Evolutionary conservation across 1,140 invertebrate genomes (phyloP), one percentile per base, ranked within the genome.

Genomic region (Drosophila pruinosa): DNA sequence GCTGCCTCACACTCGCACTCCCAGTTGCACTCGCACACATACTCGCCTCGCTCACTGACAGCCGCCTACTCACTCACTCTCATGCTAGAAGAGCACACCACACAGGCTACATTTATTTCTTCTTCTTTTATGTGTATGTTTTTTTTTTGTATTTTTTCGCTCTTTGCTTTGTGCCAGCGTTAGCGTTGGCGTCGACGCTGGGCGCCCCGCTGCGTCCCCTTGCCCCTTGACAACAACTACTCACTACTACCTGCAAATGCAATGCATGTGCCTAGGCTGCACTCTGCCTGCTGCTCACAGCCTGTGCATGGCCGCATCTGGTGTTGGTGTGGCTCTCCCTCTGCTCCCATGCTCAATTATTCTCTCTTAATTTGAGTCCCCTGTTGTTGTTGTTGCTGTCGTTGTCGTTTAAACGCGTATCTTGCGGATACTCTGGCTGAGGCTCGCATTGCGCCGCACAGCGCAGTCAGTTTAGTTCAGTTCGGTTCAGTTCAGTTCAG

Each of bases 401-500:
- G 21, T 17, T 39, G 24, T 26, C 64, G 50, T 72, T 31, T 67
- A 62, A 75, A 67, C 69, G 63, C 63, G 69, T 68, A 56, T 61
- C 58, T 72, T 68, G 28, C 62, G 54, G 70, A 75, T 72, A 74
- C 65, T 50, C 38, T 77, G 79, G 39, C 50, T 47, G 45, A 47
- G 62, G 61, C 75, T 68, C 52, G 45, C 70, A 71, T 43, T 67
- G 62, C 69, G 53, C 69, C 53, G 69, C 62, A 68, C 67, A 70
- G 50, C 43, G 41, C 63, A 39, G 52, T 58, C 47, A 53, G 53
- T 68, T 59, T 43, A 50, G 62, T 26, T 69, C 62, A 17, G n/a
- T 26, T 48, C 21, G 31, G 57, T 52, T 70, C 53, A 88, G 65
- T 78, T 82, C 81, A 83, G 75, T 89, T 85, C 76, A 90, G 82